Evolutionary conservation across 1,140 invertebrate genomes (phyloP).

Genomic region (Aphaenogaster ashmeadi): DNA sequence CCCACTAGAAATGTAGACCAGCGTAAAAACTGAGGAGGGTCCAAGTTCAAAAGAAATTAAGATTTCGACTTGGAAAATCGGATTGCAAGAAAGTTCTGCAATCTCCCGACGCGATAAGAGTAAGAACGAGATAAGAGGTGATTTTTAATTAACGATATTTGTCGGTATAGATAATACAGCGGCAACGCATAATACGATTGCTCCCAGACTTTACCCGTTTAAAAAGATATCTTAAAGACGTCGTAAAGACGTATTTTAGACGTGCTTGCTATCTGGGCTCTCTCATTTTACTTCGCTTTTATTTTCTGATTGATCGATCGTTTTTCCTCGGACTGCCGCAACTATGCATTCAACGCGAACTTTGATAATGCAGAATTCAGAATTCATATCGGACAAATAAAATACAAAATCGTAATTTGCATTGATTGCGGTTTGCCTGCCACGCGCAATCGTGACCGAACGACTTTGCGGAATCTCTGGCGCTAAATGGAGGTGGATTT

Average conservation of each 20-base stretch:
- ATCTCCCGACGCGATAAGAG: neutral
- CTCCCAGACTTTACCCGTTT: too few species aligned
- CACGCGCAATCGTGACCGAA: neutral
- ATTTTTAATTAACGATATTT: slow-evolving; percentile 10
- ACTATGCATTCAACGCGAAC: neutral
- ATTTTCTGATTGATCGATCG: neutral
- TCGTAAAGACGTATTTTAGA: too few species aligned
- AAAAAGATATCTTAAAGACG: too few species aligned
- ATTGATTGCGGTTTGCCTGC: neutral
- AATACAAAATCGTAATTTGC: neutral
- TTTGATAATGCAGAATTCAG: slow-evolving; percentile 20
- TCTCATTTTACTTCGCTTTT: neutral
- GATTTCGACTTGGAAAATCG: neutral
- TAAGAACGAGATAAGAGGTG: neutral
- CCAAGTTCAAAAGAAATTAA: slow-evolving; percentile 2
- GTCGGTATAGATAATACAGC: slow-evolving; percentile 8
- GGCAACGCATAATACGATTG: neutral
- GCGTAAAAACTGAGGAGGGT: neutral
- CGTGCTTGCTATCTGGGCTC: neutral
- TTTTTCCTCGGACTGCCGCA: neutral
- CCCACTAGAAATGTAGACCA: neutral
- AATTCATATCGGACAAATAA: neutral
- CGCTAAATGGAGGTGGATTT: slow-evolving; percentile 10
- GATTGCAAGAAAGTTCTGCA: neutral
- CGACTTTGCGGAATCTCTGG: neutral